Evolutionary conservation across 2,888 invertebrate species (phyloP).

Genomic region (Phengaris alcon): DNA sequence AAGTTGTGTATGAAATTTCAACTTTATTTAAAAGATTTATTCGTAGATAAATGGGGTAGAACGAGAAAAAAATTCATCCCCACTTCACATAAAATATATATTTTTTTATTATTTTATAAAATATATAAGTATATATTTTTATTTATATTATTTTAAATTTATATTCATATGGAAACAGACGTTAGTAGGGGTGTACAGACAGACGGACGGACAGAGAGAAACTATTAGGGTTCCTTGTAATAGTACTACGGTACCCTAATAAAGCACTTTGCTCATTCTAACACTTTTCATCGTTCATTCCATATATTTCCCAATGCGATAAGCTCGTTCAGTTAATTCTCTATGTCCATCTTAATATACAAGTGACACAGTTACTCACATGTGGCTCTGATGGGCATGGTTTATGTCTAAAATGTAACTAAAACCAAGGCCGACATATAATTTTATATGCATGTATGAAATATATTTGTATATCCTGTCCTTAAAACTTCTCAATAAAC

Average conservation of each 20-base stretch:
- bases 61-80: too few relatives aligned
- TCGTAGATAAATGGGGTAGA: too few relatives aligned
- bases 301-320: constrained; percentile 1
- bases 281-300: neutral
- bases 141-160: too few relatives aligned
- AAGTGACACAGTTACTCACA: constrained; percentile 6
- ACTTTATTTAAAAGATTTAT: too few relatives aligned
- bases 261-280: neutral
- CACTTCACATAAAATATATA: too few relatives aligned
- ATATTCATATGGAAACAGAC: too few relatives aligned
- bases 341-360: constrained; percentile 2
- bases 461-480: constrained; percentile 16
- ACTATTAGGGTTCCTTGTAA: too few relatives aligned
- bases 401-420: constrained; percentile 14
- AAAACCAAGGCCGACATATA: neutral
- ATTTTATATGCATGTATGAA: constrained; percentile 9
- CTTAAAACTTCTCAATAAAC: neutral
- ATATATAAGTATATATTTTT: too few relatives aligned
- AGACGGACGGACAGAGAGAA: too few relatives aligned
- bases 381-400: constrained; percentile 7
- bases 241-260: neutral
- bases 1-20: too few relatives aligned
- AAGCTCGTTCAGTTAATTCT: neutral
- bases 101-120: too few relatives aligned
- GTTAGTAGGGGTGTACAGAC: neutral